Evolutionary conservation across 2,797 vertebrate species (phyloP).

Genomic region (Crocodylus rhombifer): DNA sequence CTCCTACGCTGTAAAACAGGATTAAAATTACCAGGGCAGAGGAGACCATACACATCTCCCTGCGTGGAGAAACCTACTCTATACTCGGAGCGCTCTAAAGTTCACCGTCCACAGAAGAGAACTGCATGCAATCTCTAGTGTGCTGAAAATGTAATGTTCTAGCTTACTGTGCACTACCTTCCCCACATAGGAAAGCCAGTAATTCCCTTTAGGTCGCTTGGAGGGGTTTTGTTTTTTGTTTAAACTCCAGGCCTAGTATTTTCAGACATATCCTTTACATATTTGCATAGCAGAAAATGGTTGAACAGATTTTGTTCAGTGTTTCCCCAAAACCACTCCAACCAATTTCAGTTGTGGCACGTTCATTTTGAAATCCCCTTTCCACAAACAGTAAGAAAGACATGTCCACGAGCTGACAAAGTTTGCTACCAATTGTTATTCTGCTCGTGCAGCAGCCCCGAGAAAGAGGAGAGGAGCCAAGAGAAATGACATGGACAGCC

Average conservation of each 20-base stretch:
- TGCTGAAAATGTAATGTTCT: too few relatives aligned
- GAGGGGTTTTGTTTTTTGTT: too few relatives aligned
- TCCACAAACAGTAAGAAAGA: background rate
- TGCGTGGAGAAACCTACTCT: too few relatives aligned
- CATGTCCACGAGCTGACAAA: accelerated
- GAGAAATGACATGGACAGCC: background rate
- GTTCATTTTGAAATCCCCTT: background rate
- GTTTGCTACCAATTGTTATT: accelerated
- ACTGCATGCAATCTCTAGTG: too few relatives aligned
- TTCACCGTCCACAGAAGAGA: too few relatives aligned
- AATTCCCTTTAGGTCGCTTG: background rate
- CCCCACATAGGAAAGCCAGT: too few relatives aligned
- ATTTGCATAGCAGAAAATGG: background rate
- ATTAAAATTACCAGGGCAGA: too few relatives aligned
- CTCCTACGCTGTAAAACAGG: too few relatives aligned
- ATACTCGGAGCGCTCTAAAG: too few relatives aligned
- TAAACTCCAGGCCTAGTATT: background rate
- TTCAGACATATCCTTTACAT: background rate
- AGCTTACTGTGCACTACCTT: too few relatives aligned
- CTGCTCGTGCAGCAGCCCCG: background rate
- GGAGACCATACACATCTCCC: too few relatives aligned
- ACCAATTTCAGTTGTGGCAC: accelerated
- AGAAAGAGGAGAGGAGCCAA: background rate
- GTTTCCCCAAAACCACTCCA: background rate
- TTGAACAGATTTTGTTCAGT: background rate